phyloP scores from a whole-genome alignment of 2,113 vertebrate species.

The Speoplatyrhinus poulsoni region DNA sequence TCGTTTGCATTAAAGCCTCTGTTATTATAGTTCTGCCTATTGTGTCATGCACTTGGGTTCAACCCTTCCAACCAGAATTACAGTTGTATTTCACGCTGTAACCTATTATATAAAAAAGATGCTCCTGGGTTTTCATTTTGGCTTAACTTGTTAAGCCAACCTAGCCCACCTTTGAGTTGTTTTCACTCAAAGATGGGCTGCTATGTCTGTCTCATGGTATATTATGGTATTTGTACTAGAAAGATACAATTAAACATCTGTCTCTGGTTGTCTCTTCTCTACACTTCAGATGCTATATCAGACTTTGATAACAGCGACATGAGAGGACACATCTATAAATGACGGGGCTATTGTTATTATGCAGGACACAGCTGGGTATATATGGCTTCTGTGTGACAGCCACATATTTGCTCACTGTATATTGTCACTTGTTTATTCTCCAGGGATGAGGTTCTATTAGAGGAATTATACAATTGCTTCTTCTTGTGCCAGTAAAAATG shows the following conservation, averaged over 20 bases:
- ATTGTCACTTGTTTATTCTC: slow-evolving; percentile 6
- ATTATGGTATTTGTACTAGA: neutral
- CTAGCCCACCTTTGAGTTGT: too few species aligned
- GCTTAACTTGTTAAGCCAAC: too few species aligned
- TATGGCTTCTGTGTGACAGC: slow-evolving; percentile 3
- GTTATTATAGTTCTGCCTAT: too few species aligned
- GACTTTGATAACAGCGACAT: slow-evolving; percentile 26
- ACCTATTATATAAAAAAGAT: too few species aligned
- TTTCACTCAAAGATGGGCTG: too few species aligned
- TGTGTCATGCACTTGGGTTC: too few species aligned
- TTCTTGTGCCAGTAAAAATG: neutral
- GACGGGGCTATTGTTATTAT: slow-evolving; percentile 23
- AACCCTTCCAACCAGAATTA: too few species aligned
- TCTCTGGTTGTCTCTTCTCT: neutral
- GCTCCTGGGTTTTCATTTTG: too few species aligned
- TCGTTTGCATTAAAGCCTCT: too few species aligned
- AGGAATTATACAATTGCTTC: neutral
- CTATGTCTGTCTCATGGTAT: neutral
- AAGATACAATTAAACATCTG: neutral
- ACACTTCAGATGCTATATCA: neutral
- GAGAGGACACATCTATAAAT: slow-evolving; percentile 23
- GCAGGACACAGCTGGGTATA: slow-evolving; percentile 19
- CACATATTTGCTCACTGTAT: slow-evolving; percentile 20
- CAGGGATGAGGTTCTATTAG: neutral
- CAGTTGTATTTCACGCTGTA: too few species aligned